Base-by-base conservation (phyloP, 2,113 vertebrate genomes). In the Aplodontia rufa region DNA sequence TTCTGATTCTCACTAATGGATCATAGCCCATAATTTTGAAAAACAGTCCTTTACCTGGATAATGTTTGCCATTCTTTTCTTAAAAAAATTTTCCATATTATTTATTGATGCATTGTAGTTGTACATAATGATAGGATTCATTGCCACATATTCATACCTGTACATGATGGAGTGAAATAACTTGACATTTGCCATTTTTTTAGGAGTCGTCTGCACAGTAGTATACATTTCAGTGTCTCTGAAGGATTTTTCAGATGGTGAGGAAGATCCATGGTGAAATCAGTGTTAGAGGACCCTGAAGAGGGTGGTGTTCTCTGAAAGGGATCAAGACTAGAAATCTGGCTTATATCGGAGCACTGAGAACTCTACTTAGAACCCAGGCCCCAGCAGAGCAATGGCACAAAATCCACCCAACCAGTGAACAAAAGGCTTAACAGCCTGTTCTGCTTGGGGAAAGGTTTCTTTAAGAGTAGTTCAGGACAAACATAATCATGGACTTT, bases 381-480 rank as follows among this genome's bases (percentile, higher is more conserved):
- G 14, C 32, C 45, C 72, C 51, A 32, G 81, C 7, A 87, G 72
- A 66, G 35, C 74, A 80, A 80, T 58, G 68, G n/a, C 8, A 91
- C 68, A 32, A 92, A 93, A 58, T 90, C 58, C 8, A 71, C 8
- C 1, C 9, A 82, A n/a, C 16, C 47, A 78, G n/a, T 49, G 78
- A 96, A 47, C 53, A 92, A 92, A 87, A n/a, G 24, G n/a, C 40
- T 79, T 76, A 45, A 78, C 76, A 90, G 24, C 35, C 35, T 78
- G 62, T 62, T 28, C 51, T 32, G 8, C 58, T 40, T 51, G 35
- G 26, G 74, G 24, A 45, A 74, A 93, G 37, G 4, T 51, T 79
- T 95, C 88, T 96, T 96, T 19, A 80, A 79, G 60, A 66, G n/a
- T n/a, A 72, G 80, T 96, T 68, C 78, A 89, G 62, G 82, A 40